Evolutionary conservation across 2,888 invertebrate genomes (phyloP).

Genomic region (Eilema depressum): DNA sequence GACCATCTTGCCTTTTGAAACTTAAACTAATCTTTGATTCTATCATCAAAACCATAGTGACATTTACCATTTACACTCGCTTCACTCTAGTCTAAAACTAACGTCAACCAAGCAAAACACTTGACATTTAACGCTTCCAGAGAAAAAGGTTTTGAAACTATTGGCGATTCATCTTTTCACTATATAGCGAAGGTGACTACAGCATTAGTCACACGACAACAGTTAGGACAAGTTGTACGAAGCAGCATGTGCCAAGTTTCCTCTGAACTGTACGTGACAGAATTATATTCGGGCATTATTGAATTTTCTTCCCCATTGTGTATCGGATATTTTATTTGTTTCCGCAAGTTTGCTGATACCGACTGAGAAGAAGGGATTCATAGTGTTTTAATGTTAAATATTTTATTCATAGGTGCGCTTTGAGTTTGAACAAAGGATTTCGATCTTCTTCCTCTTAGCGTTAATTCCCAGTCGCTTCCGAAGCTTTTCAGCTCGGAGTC

Average conservation of each 20-base stretch:
- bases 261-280: conserved; percentile 3
- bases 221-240: not conserved
- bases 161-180: not conserved
- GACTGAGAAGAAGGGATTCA: not conserved
- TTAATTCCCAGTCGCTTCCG: no score
- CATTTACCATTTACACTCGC: no score
- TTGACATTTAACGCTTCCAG: not conserved
- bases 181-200: conserved; percentile 7
- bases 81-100: no score
- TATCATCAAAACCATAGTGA: no score
- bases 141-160: not conserved
- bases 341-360: not conserved
- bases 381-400: not conserved
- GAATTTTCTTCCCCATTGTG: not conserved
- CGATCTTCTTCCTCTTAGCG: no score
- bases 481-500: no score
- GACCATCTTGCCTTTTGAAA: no score
- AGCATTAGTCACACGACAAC: not conserved
- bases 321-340: not conserved
- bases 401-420: no score
- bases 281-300: conserved; percentile 2
- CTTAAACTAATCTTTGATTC: no score
- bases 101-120: not conserved
- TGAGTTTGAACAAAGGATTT: no score
- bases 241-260: not conserved